Conservation (phyloP, 2,797 vertebrate genomes). For the Caiman crocodilus region DNA sequence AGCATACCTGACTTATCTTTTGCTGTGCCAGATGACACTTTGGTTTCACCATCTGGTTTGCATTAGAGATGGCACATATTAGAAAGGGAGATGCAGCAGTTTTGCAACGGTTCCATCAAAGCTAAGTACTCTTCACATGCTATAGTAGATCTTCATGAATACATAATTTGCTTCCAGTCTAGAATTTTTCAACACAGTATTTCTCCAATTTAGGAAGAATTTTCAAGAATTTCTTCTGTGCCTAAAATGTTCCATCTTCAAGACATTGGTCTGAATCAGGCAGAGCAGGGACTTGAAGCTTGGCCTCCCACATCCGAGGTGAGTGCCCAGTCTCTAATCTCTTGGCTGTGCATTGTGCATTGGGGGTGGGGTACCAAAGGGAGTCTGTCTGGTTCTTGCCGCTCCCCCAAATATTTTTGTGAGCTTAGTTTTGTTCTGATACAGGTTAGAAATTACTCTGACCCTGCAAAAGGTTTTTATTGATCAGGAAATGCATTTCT, state of each 20-base stretch:
- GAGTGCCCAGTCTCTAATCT: too few relatives aligned
- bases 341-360: too few relatives aligned
- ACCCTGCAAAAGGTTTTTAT: too few relatives aligned
- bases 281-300: not conserved
- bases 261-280: not conserved
- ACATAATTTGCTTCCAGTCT: not conserved
- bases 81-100: not conserved
- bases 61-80: not conserved
- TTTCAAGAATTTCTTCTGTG: not conserved
- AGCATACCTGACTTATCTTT: not conserved
- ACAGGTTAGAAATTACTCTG: not conserved
- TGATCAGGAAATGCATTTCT: not conserved
- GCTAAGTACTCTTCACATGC: not conserved
- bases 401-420: not conserved
- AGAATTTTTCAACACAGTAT: not conserved
- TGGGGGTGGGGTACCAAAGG: too few relatives aligned
- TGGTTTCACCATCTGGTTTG: not conserved
- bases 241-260: not conserved
- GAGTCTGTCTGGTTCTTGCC: too few relatives aligned
- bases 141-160: slow-evolving; percentile 15
- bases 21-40: not conserved
- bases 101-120: not conserved
- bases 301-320: too few relatives aligned
- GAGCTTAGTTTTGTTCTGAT: slow-evolving; percentile 18
- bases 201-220: not conserved